Evolutionary conservation across 2,888 invertebrate genomes (phyloP).

Genomic region (Tetranychus truncatus): DNA sequence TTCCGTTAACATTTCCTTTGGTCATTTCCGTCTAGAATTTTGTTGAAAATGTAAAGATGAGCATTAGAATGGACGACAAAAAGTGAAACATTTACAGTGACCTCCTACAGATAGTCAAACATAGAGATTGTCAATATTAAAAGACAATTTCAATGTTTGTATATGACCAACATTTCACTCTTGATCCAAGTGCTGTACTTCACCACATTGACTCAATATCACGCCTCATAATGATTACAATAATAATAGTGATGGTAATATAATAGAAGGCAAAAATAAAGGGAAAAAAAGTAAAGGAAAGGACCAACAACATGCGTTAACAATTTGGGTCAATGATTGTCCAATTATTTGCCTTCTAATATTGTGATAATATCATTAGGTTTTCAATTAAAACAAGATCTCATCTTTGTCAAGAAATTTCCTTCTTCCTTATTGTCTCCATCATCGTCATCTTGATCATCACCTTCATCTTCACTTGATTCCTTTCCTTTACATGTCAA

Average conservation of each 20-base stretch:
- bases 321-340: not conserved
- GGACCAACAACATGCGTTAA: not conserved
- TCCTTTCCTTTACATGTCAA: not conserved
- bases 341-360: not conserved
- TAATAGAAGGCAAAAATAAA: not conserved
- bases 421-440: not conserved
- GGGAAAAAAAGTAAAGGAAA: not conserved
- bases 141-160: not conserved
- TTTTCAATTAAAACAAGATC: not conserved
- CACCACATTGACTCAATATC: not conserved
- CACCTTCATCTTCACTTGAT: not conserved
- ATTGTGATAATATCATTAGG: not conserved
- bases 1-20: not conserved
- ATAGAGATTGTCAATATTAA: not conserved
- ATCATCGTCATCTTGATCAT: not conserved
- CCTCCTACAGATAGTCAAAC: not conserved
- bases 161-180: not conserved
- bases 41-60: not conserved
- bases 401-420: not conserved
- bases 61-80: not conserved
- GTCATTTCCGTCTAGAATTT: not conserved
- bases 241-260: not conserved
- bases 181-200: not conserved
- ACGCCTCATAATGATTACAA: not conserved
- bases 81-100: not conserved